These are phyloP conservation scores for Alosa sapidissima DNA, from an alignment of 2,797 vertebrate genomes.

Conservation along the genomic window DNA sequence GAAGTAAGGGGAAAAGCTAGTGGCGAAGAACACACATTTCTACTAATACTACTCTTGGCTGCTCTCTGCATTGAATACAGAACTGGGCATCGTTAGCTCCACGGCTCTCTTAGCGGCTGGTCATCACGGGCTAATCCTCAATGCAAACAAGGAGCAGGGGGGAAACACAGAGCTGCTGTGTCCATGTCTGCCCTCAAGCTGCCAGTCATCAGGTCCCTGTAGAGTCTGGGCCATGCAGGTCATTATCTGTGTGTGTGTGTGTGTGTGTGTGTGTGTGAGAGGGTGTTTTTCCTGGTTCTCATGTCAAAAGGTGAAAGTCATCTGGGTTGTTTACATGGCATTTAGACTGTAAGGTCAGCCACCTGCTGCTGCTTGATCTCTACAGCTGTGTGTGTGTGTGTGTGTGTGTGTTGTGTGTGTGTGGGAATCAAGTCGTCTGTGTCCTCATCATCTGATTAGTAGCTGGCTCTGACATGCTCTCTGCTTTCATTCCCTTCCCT, in stretches of 20 bases:
- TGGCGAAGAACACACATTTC: too few relatives aligned
- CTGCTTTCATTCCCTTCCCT: neutral
- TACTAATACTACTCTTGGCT: too few relatives aligned
- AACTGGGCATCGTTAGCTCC: too few relatives aligned
- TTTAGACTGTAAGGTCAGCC: neutral
- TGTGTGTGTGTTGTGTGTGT: neutral
- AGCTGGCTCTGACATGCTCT: neutral
- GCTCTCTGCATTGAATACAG: neutral
- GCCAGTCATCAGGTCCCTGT: neutral
- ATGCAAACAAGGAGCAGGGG: neutral
- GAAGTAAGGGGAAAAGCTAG: too few relatives aligned
- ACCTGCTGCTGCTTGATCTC: neutral
- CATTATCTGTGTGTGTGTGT: neutral
- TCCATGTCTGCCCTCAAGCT: neutral
- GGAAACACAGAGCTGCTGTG: neutral
- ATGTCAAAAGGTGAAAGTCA: neutral
- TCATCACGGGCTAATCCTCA: too few relatives aligned
- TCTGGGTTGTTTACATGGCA: conserved; percentile 2
- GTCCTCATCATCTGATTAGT: conserved; percentile 25
- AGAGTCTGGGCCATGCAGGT: neutral
- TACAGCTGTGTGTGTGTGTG: neutral
- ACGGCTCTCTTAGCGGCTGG: too few relatives aligned
- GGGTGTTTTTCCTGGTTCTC: neutral
- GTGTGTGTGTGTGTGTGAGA: conserved; percentile 12
- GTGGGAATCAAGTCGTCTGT: neutral